Evolutionary conservation across 2,888 invertebrate species (phyloP).

Genomic region (Margaritifera margaritifera): DNA sequence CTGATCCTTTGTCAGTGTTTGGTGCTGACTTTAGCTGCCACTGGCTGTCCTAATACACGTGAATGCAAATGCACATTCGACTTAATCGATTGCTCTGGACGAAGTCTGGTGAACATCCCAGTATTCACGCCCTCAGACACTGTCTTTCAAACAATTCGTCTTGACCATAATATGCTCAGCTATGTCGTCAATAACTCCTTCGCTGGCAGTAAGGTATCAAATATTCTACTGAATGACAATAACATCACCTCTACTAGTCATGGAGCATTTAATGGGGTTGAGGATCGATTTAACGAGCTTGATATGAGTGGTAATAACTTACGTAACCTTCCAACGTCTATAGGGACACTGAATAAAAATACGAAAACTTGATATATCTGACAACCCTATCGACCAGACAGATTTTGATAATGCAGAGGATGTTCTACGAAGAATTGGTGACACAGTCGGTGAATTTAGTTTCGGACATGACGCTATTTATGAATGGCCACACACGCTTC

Average conservation of each 20-base stretch:
- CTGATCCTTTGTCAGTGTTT: too few species aligned
- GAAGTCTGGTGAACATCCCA: too few species aligned
- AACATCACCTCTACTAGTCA: slow-evolving; percentile 14
- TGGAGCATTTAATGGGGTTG: slow-evolving; percentile 27
- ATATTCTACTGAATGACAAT: slow-evolving; percentile 31
- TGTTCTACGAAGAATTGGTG: slow-evolving; percentile 33
- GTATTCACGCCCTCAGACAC: too few species aligned
- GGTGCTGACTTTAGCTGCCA: too few species aligned
- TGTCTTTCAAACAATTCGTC: too few species aligned
- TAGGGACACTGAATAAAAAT: slow-evolving; percentile 24
- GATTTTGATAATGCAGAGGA: slow-evolving; percentile 12
- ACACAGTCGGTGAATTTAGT: slow-evolving; percentile 32
- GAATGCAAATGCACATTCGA: too few species aligned
- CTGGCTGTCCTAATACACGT: too few species aligned
- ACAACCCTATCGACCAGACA: slow-evolving; percentile 25
- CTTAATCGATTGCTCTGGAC: too few species aligned
- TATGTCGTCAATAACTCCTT: slow-evolving; percentile 15
- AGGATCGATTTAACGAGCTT: slow-evolving; percentile 17
- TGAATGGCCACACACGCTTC: slow-evolving; percentile 37
- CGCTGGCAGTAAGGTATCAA: slow-evolving; percentile 20
- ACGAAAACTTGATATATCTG: slow-evolving; percentile 19
- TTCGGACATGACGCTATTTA: slow-evolving; percentile 30
- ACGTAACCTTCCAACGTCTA: slow-evolving; percentile 8
- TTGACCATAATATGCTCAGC: too few species aligned
- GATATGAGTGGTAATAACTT: slow-evolving; percentile 29